Evolutionary conservation across 2,888 invertebrate species (phyloP), one percentile per base, ranked within the genome.

Genomic region (Dichetophora obliterata): DNA sequence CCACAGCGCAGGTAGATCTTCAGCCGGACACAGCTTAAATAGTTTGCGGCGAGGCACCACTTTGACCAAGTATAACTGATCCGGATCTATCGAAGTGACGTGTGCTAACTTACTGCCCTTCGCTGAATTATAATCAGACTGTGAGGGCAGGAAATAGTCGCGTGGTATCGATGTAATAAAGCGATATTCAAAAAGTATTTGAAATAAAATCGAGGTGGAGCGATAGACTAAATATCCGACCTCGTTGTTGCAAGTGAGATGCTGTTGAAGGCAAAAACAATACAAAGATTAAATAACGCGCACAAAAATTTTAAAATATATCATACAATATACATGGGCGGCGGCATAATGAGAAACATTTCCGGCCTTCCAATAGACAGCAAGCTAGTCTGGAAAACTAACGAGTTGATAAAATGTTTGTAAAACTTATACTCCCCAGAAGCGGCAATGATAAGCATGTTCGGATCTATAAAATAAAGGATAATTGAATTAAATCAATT

Each of bases 121-220:
- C 3, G 57, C 69, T 1, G 77, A 8, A 54, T 82, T 83, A n/a
- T 78, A 83, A 75, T 87, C 86, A 24, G 83, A 84, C 80, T 91
- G 91, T 92, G 92, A 92, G 0, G 95, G 95, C 69, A 94, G 83
- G 86, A 93, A 94, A 68, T 92, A 91, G n/a, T 91, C 90, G 78
- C 92, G 91, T 0, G 93, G 92, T 78, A 94, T 89, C 85, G 91
- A 91, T 3, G 91, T 91, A 16, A 95, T 86, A 22, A 93, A 85
- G 84, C 92, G 90, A 82, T 89, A 91, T 81, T 94, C 91, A 86
- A 95, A 95, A 50, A 95, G 89, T 63, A 92, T 86, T 88, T 94
- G 93, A 83, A 94, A 94, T 27, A 95, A 85, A 34, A 94, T 91
- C 66, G 92, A 91, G 16, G 90, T 86, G 5, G 91, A 88, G 81